Conservation (phyloP, 2,113 vertebrate species). For the Oostethus manadensis region DNA sequence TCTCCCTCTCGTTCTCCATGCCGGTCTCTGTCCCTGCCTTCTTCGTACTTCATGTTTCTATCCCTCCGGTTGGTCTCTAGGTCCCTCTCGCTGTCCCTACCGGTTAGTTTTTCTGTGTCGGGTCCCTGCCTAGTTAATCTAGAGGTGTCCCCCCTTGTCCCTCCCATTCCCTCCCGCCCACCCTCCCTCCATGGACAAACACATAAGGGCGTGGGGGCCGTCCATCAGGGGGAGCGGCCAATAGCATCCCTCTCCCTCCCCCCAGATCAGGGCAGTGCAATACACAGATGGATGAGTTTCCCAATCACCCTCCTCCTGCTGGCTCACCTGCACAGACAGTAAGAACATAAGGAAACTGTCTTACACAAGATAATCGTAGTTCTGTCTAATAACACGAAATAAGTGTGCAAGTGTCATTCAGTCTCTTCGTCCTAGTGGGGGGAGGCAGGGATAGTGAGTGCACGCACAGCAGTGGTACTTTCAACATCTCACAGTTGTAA, state of each 20-base stretch:
- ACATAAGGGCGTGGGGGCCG: constrained; percentile 76
- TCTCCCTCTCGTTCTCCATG: constrained; percentile 35
- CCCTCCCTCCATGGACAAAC: constrained; percentile 77
- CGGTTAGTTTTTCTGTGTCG: constrained; percentile 69
- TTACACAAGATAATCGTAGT: no score
- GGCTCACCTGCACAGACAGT: constrained; percentile 70
- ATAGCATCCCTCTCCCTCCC: constrained; percentile 78
- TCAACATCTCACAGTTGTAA: no score
- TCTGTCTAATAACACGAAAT: no score
- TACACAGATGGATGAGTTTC: constrained; percentile 84
- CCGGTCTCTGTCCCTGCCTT: constrained; percentile 34
- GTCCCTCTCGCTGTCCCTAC: constrained; percentile 59
- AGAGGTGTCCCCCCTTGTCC: constrained; percentile 72
- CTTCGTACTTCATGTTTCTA: constrained; percentile 30
- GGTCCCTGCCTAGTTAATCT: constrained; percentile 76
- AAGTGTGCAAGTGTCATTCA: no score
- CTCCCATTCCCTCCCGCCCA: constrained; percentile 58
- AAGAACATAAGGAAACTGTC: not conserved
- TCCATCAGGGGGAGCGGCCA: constrained; percentile 75
- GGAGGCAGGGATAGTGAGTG: no score
- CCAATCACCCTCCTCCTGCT: constrained; percentile 82
- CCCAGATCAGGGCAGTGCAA: constrained; percentile 84
- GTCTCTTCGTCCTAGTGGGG: no score
- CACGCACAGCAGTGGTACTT: no score
- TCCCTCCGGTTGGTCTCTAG: constrained; percentile 33